phyloP scores from a whole-genome alignment of 2,797 vertebrate species.

The Hippoglossus hippoglossus region DNA sequence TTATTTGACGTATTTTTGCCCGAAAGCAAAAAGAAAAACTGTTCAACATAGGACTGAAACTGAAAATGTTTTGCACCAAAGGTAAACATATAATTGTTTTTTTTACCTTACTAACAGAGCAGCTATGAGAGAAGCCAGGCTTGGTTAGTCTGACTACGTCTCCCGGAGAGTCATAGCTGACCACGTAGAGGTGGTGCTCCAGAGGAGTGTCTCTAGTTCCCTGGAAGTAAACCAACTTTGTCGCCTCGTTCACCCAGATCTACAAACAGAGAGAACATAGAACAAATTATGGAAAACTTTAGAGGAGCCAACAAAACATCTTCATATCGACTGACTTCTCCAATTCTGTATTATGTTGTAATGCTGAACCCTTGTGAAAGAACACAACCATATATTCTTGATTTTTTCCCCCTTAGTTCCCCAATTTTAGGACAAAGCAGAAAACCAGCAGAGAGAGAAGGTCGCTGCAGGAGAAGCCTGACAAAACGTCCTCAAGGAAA shows the following conservation, averaged over 20 bases:
- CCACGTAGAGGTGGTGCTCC: slow-evolving; percentile 94
- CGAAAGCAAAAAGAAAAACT: no score
- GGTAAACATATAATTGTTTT: slow-evolving; percentile 21
- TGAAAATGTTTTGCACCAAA: no score
- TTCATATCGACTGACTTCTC: neutral
- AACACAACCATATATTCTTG: no score
- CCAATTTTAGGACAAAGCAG: neutral
- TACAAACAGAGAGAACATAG: slow-evolving; percentile 45
- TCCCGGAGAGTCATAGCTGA: slow-evolving; percentile 87
- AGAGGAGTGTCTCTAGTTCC: slow-evolving; percentile 92
- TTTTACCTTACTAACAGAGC: slow-evolving; percentile 93
- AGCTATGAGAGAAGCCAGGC: slow-evolving; percentile 92
- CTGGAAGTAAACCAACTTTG: slow-evolving; percentile 92
- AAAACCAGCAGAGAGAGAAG: neutral
- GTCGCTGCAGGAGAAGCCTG: neutral
- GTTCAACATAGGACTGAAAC: no score
- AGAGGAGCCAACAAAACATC: neutral
- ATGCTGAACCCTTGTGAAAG: no score
- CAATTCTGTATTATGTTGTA: neutral
- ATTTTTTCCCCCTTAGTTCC: no score
- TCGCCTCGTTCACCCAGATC: slow-evolving; percentile 93
- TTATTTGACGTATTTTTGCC: no score
- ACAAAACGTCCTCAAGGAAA: no score
- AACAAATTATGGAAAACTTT: neutral
- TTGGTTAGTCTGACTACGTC: slow-evolving; percentile 91